Base-by-base conservation (phyloP, 2,113 vertebrate species). In the Pachycephala philippinensis region DNA sequence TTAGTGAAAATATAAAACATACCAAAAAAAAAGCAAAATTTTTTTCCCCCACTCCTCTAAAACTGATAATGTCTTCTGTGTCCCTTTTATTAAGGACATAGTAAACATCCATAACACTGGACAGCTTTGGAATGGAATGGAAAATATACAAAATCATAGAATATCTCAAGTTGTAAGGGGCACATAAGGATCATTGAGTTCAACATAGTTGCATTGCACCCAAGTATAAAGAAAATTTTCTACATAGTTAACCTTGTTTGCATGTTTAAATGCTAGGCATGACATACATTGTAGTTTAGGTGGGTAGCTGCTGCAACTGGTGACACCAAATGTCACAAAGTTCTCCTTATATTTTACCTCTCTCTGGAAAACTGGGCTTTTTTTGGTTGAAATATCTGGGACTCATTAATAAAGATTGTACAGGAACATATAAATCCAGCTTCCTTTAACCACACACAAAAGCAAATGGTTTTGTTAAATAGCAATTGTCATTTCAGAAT, bases 401-500 rank as follows among this genome's bases (percentile, higher is more conserved):
- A 95, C 30, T 94, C 39, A 79, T 96, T 93, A 92, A 68, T 72
- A 90, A 79, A 53, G 53, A 76, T 90, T 92, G 88, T 84, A 59
- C n/a, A 61, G 90, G 35, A 93, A 85, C 28, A 56, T 47, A 82
- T 91, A 96, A 96, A 92, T 95, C 54, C 76, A 65, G 14, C 72
- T 92, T 95, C 44, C n/a, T 92, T 87, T 95, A 95, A 66, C 53
- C 31, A 88, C 68, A 84, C 49, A 89, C 45, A 66, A n/a, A 87
- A 39, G 64, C 33, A 92, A 77, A 71, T 18, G n/a, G 53, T 91
- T 97, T 95, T 80, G 17, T 57, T 76, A 95, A 96, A 94, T 24
- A 97, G 27, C 21, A 82, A n/a, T 81, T 93, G 39, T 68, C 59
- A 93, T 87, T 96, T 97, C 70, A 94, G 92, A 97, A 93, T 69